phyloP scores from a whole-genome alignment of 2,797 vertebrate species.

The Poeciliopsis presidionis region DNA sequence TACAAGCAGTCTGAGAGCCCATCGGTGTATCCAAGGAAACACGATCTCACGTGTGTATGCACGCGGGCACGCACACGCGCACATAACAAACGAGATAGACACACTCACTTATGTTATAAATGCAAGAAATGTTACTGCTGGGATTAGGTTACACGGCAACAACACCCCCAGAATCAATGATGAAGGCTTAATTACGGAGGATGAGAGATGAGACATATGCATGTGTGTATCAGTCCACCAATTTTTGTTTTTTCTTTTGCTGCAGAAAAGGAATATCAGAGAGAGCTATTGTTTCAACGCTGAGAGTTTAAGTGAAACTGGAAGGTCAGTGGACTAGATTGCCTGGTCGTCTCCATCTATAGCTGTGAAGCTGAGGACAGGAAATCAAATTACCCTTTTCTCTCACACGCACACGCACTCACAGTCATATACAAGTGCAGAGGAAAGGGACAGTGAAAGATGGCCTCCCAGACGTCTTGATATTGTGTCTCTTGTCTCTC shows the following conservation, averaged over 20 bases:
- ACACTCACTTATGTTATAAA: constrained; percentile 64
- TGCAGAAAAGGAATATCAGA: constrained; percentile 38
- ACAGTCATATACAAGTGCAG: constrained; percentile 20
- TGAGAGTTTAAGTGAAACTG: constrained; percentile 68
- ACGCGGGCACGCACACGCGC: constrained; percentile 11
- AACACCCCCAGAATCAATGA: constrained; percentile 77
- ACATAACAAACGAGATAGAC: constrained; percentile 56
- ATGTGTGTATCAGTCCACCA: constrained; percentile 17
- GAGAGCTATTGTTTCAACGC: constrained; percentile 62
- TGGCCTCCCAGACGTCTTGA: constrained; percentile 69
- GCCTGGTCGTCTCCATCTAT: constrained; percentile 45
- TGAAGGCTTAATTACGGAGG: constrained; percentile 78
- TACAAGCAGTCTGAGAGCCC: constrained; percentile 76
- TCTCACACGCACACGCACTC: constrained; percentile 27
- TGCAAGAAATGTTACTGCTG: constrained; percentile 68
- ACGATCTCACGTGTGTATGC: constrained; percentile 31
- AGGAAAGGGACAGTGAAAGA: constrained; percentile 66
- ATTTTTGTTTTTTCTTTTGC: constrained; percentile 19
- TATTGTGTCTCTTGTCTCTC: constrained; percentile 75
- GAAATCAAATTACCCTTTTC: constrained; percentile 73
- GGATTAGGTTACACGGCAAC: constrained; percentile 71
- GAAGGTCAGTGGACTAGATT: constrained; percentile 72
- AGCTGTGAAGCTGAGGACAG: constrained; percentile 55
- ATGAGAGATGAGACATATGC: constrained; percentile 61
- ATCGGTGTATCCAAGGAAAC: constrained; percentile 78